Conservation (phyloP, 2,888 invertebrate species). For the Ommatoiulus sabulosus region DNA sequence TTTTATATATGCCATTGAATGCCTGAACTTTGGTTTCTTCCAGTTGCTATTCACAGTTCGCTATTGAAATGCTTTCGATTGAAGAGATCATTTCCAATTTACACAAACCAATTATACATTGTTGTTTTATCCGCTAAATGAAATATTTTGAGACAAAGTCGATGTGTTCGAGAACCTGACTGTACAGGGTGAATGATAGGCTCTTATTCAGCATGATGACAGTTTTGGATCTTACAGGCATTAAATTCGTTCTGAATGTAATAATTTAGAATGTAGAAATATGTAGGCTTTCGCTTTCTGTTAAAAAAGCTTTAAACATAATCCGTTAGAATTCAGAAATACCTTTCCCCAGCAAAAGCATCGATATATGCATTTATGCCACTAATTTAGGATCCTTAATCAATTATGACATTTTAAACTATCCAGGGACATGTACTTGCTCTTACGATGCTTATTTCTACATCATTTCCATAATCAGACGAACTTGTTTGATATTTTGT, state of each 20-base stretch:
- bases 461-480: too few relatives aligned
- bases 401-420: too few relatives aligned
- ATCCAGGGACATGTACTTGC: too few relatives aligned
- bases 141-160: conserved; percentile 53
- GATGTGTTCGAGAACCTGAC: neutral
- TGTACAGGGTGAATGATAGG: neutral
- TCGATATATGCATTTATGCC: too few relatives aligned
- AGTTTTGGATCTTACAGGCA: neutral
- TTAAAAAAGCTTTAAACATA: too few relatives aligned
- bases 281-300: too few relatives aligned
- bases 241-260: neutral
- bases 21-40: neutral
- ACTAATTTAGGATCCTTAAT: too few relatives aligned
- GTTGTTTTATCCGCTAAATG: conserved; percentile 9
- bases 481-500: too few relatives aligned
- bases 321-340: too few relatives aligned
- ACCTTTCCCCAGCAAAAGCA: too few relatives aligned
- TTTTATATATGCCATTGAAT: conserved; percentile 48
- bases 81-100: neutral
- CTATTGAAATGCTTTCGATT: conserved; percentile 14
- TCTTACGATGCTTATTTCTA: too few relatives aligned
- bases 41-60: conserved; percentile 48
- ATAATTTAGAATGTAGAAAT: neutral
- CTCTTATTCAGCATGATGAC: neutral
- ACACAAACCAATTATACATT: neutral